Evolutionary conservation across 2,113 vertebrate genomes (phyloP).

Genomic region (Pitta sordida): DNA sequence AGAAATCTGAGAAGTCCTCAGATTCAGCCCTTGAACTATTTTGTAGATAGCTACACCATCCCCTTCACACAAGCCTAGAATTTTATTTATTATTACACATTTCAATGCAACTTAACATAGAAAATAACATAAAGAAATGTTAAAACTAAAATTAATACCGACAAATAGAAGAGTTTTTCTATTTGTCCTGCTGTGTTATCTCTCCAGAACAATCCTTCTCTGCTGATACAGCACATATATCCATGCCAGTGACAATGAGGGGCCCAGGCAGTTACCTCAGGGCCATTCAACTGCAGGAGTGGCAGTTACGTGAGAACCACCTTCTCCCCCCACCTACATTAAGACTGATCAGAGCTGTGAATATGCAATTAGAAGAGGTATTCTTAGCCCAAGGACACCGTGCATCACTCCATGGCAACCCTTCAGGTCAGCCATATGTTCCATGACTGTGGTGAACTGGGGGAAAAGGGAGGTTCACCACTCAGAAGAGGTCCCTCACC

Average conservation of each 20-base stretch:
- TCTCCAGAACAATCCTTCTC: background rate
- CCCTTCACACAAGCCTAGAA: background rate
- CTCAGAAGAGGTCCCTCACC: background rate
- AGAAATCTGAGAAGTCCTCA: background rate
- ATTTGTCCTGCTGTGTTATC: background rate
- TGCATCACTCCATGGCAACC: background rate
- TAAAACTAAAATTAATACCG: background rate
- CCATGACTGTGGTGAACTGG: rapidly evolving
- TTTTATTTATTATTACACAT: background rate
- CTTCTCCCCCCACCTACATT: background rate
- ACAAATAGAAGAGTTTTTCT: background rate
- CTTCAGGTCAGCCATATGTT: background rate
- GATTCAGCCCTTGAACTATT: background rate
- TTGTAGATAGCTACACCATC: background rate
- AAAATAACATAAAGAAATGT: background rate
- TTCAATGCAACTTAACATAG: background rate
- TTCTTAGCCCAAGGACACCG: background rate
- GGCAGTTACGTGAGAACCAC: background rate
- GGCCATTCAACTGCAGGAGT: background rate
- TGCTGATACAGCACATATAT: rapidly evolving
- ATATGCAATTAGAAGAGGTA: background rate
- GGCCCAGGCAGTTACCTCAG: no score
- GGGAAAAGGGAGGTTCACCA: background rate
- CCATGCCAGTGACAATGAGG: rapidly evolving
- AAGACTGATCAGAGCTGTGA: background rate